Evolutionary conservation across 2,888 invertebrate species (phyloP), one percentile per base, ranked within the genome.

Genomic region (Drymonia ruficornis): DNA sequence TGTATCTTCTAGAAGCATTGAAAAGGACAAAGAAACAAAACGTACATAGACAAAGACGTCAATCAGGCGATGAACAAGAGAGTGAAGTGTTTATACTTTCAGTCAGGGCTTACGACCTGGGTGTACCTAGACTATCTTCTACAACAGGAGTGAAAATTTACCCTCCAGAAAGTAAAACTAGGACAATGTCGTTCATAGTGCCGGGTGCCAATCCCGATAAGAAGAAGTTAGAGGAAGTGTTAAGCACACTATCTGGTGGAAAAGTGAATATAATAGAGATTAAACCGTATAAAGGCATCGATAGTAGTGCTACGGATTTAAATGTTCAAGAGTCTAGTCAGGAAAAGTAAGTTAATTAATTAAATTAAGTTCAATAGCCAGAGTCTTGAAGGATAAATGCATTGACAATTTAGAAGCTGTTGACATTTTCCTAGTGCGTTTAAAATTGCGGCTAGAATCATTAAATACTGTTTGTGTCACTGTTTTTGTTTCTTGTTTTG

Each of bases 101-200:
- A 52, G 95, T 96, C 13, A 93, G 97, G 76, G 98, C 97, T 2
- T 97, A 96, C 78, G 98, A 98, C 86, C 93, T 97, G 60, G 98
- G 98, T 0, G 94, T 96, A 1, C 98, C 98, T 2, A 95, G 96
- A 77, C 89, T 95, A 55, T 96, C 93, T 64, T 95, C 96, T 16
- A 95, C 95, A 36, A 95, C 96, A 13, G 94, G 94, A 55, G 95
- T 98, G 7, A 95, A 96, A 71, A 93, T 98, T 55, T 96, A 96
- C 86, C 96, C 96, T 50, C 96, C 96, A 62, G 97, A 95, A 73
- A 95, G 95, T 66, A 94, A 95, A 57, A 95, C 96, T 8, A 93
- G 96, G 55, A 95, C 95, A 38, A 96, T 98, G 87, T 95, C 96
- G 16, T 98, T 98, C 82, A 95, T 98, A 56, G 95, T 98, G 40